These are phyloP conservation scores for Microcebus tavaratra DNA, from an alignment of 2,113 vertebrate species.

Conservation along the genomic window DNA sequence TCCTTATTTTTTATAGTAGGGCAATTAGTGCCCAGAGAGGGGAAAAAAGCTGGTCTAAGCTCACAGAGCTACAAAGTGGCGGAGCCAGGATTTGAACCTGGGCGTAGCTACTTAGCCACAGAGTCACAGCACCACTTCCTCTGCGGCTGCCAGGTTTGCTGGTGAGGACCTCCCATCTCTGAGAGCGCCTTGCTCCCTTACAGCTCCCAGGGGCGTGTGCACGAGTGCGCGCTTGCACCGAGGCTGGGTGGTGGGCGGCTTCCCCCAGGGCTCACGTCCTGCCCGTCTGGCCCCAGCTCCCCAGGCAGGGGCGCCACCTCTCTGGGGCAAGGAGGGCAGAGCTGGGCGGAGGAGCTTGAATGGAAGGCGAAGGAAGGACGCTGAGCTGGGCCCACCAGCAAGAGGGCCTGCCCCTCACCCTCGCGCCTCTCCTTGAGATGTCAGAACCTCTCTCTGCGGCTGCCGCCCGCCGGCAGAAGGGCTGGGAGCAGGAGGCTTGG, in stretches of 20 bases:
- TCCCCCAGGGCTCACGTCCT: neutral
- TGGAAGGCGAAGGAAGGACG: neutral
- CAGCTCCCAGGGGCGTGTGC: neutral
- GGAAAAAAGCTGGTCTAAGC: neutral
- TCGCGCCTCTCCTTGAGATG: neutral
- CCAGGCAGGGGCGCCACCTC: neutral
- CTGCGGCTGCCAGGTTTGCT: neutral
- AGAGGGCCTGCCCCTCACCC: neutral
- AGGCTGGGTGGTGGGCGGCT: neutral
- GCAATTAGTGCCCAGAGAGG: neutral
- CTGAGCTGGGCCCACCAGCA: neutral
- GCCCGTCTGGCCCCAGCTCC: neutral
- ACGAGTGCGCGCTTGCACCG: neutral
- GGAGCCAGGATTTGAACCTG: neutral
- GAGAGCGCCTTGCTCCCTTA: neutral
- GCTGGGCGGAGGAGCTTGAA: neutral
- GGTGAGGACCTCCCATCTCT: neutral
- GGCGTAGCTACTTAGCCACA: neutral
- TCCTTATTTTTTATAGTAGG: neutral
- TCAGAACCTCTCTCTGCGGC: neutral
- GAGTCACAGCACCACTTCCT: neutral
- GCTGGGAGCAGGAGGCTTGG: slow-evolving; percentile 56
- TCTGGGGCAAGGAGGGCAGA: neutral
- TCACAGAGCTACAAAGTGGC: neutral
- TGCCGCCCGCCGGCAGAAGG: neutral